Base-by-base conservation (phyloP, 1,140 invertebrate species). In the Ceratina australensis region DNA sequence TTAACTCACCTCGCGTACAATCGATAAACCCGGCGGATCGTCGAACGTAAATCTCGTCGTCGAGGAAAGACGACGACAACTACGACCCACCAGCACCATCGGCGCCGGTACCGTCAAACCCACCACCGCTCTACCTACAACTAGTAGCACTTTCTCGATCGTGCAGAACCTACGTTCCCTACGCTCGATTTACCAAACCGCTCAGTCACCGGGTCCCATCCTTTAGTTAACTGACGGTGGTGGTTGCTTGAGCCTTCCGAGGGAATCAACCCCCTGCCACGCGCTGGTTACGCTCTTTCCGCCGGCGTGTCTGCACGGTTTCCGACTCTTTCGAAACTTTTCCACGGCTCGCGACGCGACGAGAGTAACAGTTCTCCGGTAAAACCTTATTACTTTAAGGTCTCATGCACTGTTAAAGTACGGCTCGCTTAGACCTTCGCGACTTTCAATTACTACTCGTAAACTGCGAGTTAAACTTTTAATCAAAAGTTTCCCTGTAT, bases 141-240 rank as follows among this genome's bases (percentile, higher is more conserved):
- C 74, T 26, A 61, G 20, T 10, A 16, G 20, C 74, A 82, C 83
- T 77, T 84, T 82, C 83, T 49, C 84, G 72, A 79, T 86, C 84
- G 76, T 80, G 77, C 77, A 67, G 68, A 85, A 80, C 80, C 71
- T 67, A 81, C 76, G 82, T 82, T 69, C 64, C 73, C 79, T 64
- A 82, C 83, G 84, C 83, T 86, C 83, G 80, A 86, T 86, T 86
- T 85, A 85, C 69, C 83, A 79, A 84, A 79, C 71, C 77, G 77
- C 66, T 82, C 80, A 49, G 52, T 81, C 64, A 56, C 18, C 57
- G 10, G 33, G 26, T 49, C 16, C 42, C 67, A 50, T 71, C 50
- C 72, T 72, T 75, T 72, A 74, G 79, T 82, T 84, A 79, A 85
- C 47, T n/a, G n/a, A n/a, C 82, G 57, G 63, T n/a, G 82, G 52